A percentile compares a stretch with the other conserved stretches of the same genome.
Conservation (phyloP, 1,140 invertebrate genomes). For the Theocolax elegans region DNA sequence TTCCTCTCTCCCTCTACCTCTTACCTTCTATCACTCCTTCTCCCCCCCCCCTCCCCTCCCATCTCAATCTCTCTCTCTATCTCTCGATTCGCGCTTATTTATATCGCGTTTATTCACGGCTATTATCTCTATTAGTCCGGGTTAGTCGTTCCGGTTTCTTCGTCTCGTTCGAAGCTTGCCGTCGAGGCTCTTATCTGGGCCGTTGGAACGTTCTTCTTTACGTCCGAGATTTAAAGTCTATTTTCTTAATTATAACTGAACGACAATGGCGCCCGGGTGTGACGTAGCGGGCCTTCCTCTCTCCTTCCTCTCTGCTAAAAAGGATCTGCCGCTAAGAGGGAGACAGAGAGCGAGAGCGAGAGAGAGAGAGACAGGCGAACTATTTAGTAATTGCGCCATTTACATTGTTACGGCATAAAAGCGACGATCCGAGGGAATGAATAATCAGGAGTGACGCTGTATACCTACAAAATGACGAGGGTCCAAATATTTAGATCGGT, state of each 20-base stretch:
- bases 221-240: slow-evolving; percentile 54
- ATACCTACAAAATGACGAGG: too few relatives aligned
- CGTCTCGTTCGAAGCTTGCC: too few relatives aligned
- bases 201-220: background rate
- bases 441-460: slow-evolving; percentile 4
- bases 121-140: slow-evolving; percentile 18
- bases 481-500: too few relatives aligned
- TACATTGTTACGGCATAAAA: slow-evolving; percentile 13
- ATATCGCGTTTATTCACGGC: slow-evolving; percentile 13
- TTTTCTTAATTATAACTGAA: slow-evolving; percentile 63
- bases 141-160: too few relatives aligned
- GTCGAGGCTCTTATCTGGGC: background rate
- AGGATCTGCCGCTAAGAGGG: slow-evolving; percentile 37
- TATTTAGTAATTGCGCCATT: slow-evolving; percentile 47
- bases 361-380: slow-evolving; percentile 28
- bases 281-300: slow-evolving; percentile 40
- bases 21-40: background rate
- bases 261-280: slow-evolving; percentile 46
- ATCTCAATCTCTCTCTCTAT: background rate
- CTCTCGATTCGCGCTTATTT: background rate
- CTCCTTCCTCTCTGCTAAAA: slow-evolving; percentile 44
- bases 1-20: slow-evolving; percentile 39
- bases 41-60: too few relatives aligned
- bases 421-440: background rate
- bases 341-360: background rate